A percentile compares a stretch with the other conserved stretches of the same genome.
phyloP scores from a whole-genome alignment of 2,888 invertebrate genomes.

The Eretmocerus hayati region DNA sequence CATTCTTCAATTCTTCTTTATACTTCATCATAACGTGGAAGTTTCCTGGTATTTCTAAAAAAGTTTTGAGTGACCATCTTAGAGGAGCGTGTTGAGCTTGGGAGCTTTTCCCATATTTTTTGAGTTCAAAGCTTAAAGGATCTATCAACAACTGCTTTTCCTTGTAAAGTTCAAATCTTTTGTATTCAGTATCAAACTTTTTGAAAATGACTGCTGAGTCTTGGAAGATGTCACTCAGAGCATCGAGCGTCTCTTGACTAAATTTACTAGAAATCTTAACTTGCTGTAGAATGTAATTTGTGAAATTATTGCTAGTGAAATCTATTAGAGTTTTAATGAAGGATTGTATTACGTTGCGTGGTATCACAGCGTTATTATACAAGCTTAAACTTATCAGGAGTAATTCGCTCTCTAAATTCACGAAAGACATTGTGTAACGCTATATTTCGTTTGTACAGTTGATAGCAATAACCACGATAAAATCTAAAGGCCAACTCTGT shows the following conservation, averaged over 20 bases:
- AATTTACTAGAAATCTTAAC: no score
- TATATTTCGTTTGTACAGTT: not conserved
- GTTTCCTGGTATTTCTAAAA: constrained; percentile 7
- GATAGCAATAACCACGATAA: not conserved
- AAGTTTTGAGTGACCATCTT: not conserved
- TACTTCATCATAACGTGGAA: constrained; percentile 9
- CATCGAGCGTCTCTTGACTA: no score
- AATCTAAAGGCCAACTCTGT: no score
- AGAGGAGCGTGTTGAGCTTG: constrained; percentile 8
- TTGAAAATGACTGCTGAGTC: no score
- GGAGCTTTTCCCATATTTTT: no score
- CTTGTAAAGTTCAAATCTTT: no score
- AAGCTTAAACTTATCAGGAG: not conserved
- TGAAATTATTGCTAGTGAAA: no score
- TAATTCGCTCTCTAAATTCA: not conserved
- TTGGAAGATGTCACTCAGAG: no score
- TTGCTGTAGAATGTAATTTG: no score
- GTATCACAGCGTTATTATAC: not conserved
- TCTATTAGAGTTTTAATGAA: not conserved
- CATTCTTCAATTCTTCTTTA: constrained; percentile 3
- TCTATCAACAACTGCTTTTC: not conserved
- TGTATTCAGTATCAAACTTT: no score
- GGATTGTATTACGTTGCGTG: not conserved
- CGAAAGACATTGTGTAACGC: not conserved
- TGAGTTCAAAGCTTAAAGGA: not conserved